phyloP scores from a whole-genome alignment of 1,140 invertebrate genomes.

The Euglossa dilemma region DNA sequence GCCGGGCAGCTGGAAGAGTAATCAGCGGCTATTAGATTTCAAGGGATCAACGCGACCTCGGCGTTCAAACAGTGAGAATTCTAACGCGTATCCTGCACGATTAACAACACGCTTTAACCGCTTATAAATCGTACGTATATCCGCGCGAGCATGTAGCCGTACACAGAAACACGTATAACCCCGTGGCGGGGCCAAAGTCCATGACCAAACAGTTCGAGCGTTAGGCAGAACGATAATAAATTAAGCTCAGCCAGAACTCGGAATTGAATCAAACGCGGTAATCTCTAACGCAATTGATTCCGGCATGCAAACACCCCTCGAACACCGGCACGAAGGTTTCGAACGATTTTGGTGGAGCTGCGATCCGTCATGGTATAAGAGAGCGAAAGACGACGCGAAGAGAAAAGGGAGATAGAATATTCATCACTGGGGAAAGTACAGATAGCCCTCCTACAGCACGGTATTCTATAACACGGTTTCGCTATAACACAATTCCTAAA shows the following conservation, averaged over 20 bases:
- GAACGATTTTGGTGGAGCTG: conserved; percentile 1
- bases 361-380: conserved; percentile 7
- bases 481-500: too few species aligned
- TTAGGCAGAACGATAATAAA: conserved; percentile 72
- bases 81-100: conserved; percentile 24
- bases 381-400: not conserved
- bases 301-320: conserved; percentile 60
- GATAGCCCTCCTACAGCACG: too few species aligned
- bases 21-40: not conserved
- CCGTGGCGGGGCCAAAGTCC: conserved; percentile 48
- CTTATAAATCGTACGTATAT: conserved; percentile 37
- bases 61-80: conserved; percentile 33
- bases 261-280: conserved; percentile 75
- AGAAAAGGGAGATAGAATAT: not conserved
- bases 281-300: conserved; percentile 73
- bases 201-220: conserved; percentile 51
- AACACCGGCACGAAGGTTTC: conserved; percentile 29
- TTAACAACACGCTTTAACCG: conserved; percentile 27
- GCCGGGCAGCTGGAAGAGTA: not conserved
- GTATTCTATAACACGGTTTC: too few species aligned
- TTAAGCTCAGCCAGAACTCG: conserved; percentile 70
- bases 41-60: conserved; percentile 29
- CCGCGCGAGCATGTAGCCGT: conserved; percentile 8
- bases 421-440: too few species aligned
- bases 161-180: conserved; percentile 34